Base-by-base conservation (phyloP, 1,140 invertebrate genomes). In the Andricus grossulariae region DNA sequence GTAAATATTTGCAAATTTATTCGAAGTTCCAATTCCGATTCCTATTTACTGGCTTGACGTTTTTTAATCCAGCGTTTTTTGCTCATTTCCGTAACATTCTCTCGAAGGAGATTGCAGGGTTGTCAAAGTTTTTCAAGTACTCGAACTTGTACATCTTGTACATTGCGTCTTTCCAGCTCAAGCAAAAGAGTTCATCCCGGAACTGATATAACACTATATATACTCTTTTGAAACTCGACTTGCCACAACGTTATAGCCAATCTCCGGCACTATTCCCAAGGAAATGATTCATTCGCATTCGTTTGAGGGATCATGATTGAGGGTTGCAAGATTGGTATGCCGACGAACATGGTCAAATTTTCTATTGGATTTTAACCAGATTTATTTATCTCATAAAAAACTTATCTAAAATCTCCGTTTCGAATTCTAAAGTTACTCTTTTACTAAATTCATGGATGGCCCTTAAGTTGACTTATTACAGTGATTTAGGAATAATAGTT, bases 121-220 rank as follows among this genome's bases (percentile, higher is more conserved):
- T 83, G 82, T 81, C 60, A 81, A 83, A 83, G 76, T 81, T 81
- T 81, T 78, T 83, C 80, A 81, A 81, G 76, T 81, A 81, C 79
- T 80, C 77, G 76, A 83, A 80, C 78, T 81, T 81, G 75, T 81
- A 77, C 79, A 80, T 83, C 77, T 81, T 81, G 75, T 81, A 77
- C 79, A 80, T 83, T 76, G 79, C 82, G 75, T 79, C 79, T 80
- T 75, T 72, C 50, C 74, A 52, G 39, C 39, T 4, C 39, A 45
- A 45, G 39, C 39, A 45, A 10, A 10, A n/a, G 13, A 18, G 54
- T 13, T 73, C n/a, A 49, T 49, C 50, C 52, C 21, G 50, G 50
- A 50, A 78, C 75, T 60, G 77, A 60, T 60, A 60, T 15, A 60
- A 13, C 25, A 5, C 21, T 25, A 21, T 15, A 60, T 60, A 60